Base-by-base conservation (phyloP, 2,888 invertebrate genomes). In the Rhagium mordax region DNA sequence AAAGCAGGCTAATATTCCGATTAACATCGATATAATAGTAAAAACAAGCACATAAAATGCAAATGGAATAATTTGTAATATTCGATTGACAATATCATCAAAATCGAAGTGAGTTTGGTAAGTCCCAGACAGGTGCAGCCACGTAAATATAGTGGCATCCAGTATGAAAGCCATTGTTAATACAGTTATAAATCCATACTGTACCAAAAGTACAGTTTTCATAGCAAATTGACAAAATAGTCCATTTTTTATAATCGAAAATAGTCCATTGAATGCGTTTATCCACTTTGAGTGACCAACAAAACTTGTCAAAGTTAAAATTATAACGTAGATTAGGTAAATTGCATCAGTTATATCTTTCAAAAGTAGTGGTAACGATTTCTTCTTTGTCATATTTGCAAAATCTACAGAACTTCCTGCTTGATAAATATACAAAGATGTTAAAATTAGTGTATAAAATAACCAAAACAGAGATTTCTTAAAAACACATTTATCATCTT, bases 1-100 rank as follows among this genome's bases (percentile, higher is more conserved):
- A 68, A 87, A 88, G 74, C 88, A 88, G 3, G 82, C 85, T 27
- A 88, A 81, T 51, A 83, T 79, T 4, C 82, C 84, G 3, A 84
- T 83, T 41, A 85, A 72, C 0, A 83, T 51, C 2, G 82, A 78
- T 27, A 83, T 76, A 6, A 83, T 29, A 0, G 77, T 78, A 48
- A 84, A 81, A 55, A 87, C 85, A 1, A 82, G n/a, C 24, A 81
- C 51, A 74, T 86, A 86, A 65, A 88, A 84, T 0, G 82, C 59
- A 51, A 86, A 86, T 1, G 84, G 78, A 6, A 85, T 75, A 62
- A 80, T 84, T 59, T 86, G 84, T 1, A 83, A 74, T 0, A 84
- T 51, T 21, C 83, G 83, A 74, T 85, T 85, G 8, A 86, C 24
- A 29, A 85, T 79, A 13, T 81, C 79, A 21, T 79, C 74, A 24